These are phyloP conservation scores for Eunapius fragilis DNA, from an alignment of 37 sponge, comb jelly and placozoan genomes.

Conservation along the genomic window DNA sequence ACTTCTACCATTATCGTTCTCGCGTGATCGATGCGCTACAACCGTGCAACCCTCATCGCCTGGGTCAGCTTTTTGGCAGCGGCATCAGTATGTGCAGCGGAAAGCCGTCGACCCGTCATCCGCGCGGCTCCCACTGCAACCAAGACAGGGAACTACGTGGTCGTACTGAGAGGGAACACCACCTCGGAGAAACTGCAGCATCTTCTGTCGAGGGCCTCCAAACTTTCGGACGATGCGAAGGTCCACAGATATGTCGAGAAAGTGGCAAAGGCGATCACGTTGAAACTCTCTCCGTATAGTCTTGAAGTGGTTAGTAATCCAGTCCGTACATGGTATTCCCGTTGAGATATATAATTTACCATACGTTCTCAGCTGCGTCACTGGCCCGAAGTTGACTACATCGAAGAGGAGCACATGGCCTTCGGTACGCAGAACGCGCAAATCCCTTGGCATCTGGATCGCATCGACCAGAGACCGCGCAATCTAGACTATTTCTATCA, in stretches of 20 bases:
- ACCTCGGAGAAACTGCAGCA: not conserved
- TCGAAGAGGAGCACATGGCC: conserved; percentile 36
- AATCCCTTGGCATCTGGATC: conserved; percentile 52
- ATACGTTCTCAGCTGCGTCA: conserved; percentile 3
- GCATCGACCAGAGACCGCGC: conserved; percentile 37
- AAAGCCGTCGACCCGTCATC: conserved; percentile 42
- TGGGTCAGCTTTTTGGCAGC: not conserved
- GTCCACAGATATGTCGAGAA: conserved; percentile 5
- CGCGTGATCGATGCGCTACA: too few species aligned
- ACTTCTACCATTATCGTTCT: too few species aligned
- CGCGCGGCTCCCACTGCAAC: conserved; percentile 27
- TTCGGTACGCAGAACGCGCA: not conserved
- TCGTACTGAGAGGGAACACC: conserved; percentile 10
- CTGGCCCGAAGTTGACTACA: conserved; percentile 20
- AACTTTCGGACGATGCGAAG: not conserved
- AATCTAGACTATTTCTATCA: conserved; percentile 24
- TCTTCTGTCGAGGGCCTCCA: not conserved
- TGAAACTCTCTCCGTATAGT: not conserved
- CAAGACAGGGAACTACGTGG: conserved; percentile 21
- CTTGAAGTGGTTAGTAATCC: conserved; percentile 7
- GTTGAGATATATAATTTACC: not conserved
- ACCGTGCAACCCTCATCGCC: not conserved
- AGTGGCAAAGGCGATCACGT: conserved; percentile 15
- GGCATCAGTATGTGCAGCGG: not conserved
- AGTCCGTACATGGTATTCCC: not conserved